These are phyloP conservation scores for Caenorhabditis inopinata DNA, from an alignment of 1,140 invertebrate genomes.

Conservation along the genomic window DNA sequence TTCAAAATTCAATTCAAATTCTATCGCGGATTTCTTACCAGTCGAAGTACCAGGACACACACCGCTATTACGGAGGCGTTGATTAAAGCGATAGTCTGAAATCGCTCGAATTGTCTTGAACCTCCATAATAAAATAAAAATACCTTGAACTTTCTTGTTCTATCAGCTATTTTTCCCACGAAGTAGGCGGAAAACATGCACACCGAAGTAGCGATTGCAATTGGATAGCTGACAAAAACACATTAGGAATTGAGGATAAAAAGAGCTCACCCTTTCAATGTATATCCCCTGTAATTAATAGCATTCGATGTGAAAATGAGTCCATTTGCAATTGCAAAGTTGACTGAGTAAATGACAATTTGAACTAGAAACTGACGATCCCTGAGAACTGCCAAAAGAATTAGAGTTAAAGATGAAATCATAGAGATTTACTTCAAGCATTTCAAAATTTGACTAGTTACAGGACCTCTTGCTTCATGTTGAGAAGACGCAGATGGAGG, in stretches of 20 bases:
- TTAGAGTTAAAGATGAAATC: background rate
- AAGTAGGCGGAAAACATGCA: slow-evolving; percentile 19
- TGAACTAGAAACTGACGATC: slow-evolving; percentile 14
- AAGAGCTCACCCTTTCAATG: background rate
- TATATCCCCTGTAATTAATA: background rate
- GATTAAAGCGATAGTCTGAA: background rate
- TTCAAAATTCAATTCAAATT: no score
- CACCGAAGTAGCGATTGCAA: background rate
- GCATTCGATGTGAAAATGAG: background rate
- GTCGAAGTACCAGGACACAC: background rate
- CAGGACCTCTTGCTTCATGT: slow-evolving; percentile 3
- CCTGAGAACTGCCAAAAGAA: background rate
- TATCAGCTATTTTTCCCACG: background rate
- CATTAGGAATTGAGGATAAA: background rate
- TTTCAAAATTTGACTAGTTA: background rate
- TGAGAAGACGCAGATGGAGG: background rate
- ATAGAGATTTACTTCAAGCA: background rate
- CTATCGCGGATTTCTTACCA: no score
- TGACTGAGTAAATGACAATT: background rate
- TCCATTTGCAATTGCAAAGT: slow-evolving; percentile 5
- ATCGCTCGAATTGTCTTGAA: no score
- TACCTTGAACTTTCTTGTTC: slow-evolving; percentile 2
- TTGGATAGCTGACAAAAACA: background rate
- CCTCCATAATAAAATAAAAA: no score
- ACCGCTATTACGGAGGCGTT: background rate